phyloP scores from a whole-genome alignment of 2,797 vertebrate species.

The Takifugu rubripes region DNA sequence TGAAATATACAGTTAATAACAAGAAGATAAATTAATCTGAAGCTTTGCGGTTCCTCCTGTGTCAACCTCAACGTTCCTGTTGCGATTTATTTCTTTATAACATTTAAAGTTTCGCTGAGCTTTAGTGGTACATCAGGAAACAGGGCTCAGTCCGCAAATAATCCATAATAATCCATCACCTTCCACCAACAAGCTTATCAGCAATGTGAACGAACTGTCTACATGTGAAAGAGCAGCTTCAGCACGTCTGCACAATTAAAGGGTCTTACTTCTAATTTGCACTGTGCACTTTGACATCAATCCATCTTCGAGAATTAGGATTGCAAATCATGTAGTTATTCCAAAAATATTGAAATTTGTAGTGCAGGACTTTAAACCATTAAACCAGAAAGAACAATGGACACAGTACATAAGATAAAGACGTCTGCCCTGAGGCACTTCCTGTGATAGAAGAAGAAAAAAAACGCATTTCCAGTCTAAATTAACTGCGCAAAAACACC shows the following conservation, averaged over 20 bases:
- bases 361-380: slow-evolving; percentile 27
- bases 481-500: slow-evolving; percentile 41
- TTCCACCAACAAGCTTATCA: slow-evolving; percentile 3
- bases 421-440: slow-evolving; percentile 71
- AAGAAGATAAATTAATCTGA: too few relatives aligned
- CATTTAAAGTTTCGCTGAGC: too few relatives aligned
- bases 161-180: too few relatives aligned
- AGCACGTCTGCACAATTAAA: slow-evolving; percentile 15
- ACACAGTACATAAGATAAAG: slow-evolving; percentile 55
- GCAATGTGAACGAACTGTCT: slow-evolving; percentile 1
- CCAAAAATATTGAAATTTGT: slow-evolving; percentile 33
- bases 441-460: slow-evolving; percentile 53
- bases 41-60: too few relatives aligned
- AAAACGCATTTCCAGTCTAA: slow-evolving; percentile 43
- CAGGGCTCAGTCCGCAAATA: too few relatives aligned
- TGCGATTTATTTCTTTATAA: too few relatives aligned
- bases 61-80: too few relatives aligned
- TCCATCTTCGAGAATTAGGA: slow-evolving; percentile 13
- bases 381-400: slow-evolving; percentile 23
- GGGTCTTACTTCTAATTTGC: slow-evolving; percentile 1
- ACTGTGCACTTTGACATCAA: slow-evolving; percentile 5
- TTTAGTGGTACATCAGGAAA: too few relatives aligned
- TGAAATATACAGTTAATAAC: too few relatives aligned
- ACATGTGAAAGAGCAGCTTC: slow-evolving; percentile 8
- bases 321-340: slow-evolving; percentile 28